Evolutionary conservation across 2,888 invertebrate genomes (phyloP), one percentile per base, ranked within the genome.

Genomic region (Patella caerulea): DNA sequence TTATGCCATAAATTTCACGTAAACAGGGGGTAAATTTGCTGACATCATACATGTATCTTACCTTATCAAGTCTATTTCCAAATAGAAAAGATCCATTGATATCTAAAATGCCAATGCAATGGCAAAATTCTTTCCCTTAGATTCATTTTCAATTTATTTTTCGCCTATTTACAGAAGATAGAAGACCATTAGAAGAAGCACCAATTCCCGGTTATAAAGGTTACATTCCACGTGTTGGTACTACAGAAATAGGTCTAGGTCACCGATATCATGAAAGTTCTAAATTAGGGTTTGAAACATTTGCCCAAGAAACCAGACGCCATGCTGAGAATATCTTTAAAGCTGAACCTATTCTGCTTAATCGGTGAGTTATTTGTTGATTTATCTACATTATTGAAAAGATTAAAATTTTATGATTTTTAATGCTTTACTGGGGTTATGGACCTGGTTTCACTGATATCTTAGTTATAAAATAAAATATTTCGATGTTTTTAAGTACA

Each of bases 181-280:
- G 84, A 75, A 82, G 89, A 59, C 81, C 83, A 0, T 73, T 87
- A 71, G 84, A 85, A 71, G 92, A 92, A 81, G 89, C 91, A 7
- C 92, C 91, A 2, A 90, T 92, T 14, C 91, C 91, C 17, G 92
- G 92, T 2, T 92, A 92, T 84, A 82, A 84, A 76, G 92, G 92
- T 15, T 92, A 87, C 79, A 86, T 92, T 29, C 92, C 92, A 3
- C 84, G 90, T 71, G 88, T 91, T 29, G 81, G 86, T 79, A 87
- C 90, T 19, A 92, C 92, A 17, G 91, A 91, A 77, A 82, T 88
- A 2, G 91, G 91, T 2, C 86, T 92, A 14, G 92, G 91, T 7
- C 80, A 82, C 65, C 83, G 91, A 17, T 92, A 91, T 82, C 87
- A 91, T 79, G 82, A 86, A 75, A 85, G 87, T 70, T 89, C 90